Percentiles rank a stretch among this genome's conserved stretches.
Conservation (phyloP, 2,113 vertebrate genomes). For the Anguilla rostrata region DNA sequence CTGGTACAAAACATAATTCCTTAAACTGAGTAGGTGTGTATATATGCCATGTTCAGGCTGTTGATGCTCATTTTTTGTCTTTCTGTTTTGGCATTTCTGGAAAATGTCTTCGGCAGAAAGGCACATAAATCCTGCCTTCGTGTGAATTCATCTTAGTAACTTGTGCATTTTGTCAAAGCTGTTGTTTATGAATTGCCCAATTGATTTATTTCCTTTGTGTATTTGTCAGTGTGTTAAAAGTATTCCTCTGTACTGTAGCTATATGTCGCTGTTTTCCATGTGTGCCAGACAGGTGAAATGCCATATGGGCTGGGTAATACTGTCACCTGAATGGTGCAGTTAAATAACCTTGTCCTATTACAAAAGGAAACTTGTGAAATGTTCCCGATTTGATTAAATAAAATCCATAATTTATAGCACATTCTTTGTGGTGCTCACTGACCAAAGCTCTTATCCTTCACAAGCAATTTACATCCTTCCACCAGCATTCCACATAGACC, state of each 20-base stretch:
- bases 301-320: neutral
- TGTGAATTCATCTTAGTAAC: neutral
- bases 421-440: neutral
- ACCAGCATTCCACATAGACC: neutral
- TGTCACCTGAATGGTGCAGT: neutral
- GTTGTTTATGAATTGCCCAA: neutral
- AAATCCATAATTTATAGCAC: neutral
- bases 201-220: neutral
- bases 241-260: neutral
- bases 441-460: neutral
- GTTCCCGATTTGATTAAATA: neutral
- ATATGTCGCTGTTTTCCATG: neutral
- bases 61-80: neutral
- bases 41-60: neutral
- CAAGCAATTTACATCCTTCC: neutral
- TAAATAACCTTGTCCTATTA: neutral
- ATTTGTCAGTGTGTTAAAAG: neutral
- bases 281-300: neutral
- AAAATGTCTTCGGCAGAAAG: neutral
- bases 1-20: neutral
- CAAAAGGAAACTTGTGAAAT: neutral
- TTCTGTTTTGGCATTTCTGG: neutral
- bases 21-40: neutral
- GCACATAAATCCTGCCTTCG: neutral
- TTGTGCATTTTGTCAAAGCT: neutral